Percentiles rank a stretch among this genome's conserved stretches.
These are phyloP conservation scores for Vombatus ursinus DNA, from an alignment of 2,113 vertebrate species.

Conservation along the genomic window DNA sequence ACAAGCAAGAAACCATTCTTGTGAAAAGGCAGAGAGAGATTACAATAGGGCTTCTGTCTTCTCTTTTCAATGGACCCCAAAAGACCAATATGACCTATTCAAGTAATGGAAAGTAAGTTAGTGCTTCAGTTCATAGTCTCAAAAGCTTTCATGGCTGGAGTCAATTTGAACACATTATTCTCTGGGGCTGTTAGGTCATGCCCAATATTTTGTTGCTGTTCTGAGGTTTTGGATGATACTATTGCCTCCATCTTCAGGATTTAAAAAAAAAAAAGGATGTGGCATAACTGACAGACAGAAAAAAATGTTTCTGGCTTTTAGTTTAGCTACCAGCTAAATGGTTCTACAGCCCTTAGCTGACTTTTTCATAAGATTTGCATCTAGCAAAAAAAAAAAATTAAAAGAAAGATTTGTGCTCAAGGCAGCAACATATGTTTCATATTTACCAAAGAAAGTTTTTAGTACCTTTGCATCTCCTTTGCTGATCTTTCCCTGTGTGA, in stretches of 20 bases:
- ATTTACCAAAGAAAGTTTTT: constrained; percentile 43
- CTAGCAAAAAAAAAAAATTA: background rate
- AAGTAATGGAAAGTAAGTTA: background rate
- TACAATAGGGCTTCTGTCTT: background rate
- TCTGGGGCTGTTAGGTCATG: background rate
- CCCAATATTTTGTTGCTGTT: background rate
- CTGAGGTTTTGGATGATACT: background rate
- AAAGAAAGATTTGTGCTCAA: constrained; percentile 3
- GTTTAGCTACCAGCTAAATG: constrained; percentile 11
- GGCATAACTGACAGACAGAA: background rate
- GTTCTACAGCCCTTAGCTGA: constrained; percentile 3
- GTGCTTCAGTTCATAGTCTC: background rate
- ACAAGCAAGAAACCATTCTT: background rate
- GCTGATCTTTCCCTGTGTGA: constrained; percentile 33
- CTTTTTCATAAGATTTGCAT: constrained; percentile 41
- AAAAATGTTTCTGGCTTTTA: background rate
- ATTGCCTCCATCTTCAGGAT: background rate
- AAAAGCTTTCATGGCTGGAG: background rate
- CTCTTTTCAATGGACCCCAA: background rate
- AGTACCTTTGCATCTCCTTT: constrained; percentile 9
- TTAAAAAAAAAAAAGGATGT: background rate
- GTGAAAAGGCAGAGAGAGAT: background rate
- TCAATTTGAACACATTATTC: background rate
- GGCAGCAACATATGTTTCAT: constrained; percentile 15
- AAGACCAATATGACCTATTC: background rate